These are phyloP conservation scores for Antedon mediterranea DNA, from an alignment of 53 echinoderm and acorn worm genomes.

Conservation along the genomic window DNA sequence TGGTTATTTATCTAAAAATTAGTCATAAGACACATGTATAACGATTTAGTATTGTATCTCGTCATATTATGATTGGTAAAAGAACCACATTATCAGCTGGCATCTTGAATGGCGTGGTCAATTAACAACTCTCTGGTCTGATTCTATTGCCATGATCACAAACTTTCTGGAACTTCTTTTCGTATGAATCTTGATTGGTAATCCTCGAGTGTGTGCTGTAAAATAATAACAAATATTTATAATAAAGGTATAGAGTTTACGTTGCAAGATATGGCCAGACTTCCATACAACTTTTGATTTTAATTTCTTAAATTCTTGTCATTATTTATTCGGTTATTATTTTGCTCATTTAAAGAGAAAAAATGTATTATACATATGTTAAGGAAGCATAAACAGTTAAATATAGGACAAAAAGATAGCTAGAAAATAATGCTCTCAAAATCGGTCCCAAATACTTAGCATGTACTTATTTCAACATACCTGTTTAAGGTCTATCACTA, in stretches of 20 bases:
- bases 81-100: too few relatives aligned
- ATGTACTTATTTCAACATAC: conserved; percentile 20
- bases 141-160: not conserved
- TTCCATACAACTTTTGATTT: too few relatives aligned
- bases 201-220: conserved; percentile 71
- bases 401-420: not conserved
- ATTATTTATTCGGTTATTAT: not conserved
- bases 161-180: conserved; percentile 61
- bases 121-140: too few relatives aligned
- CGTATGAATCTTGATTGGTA: conserved; percentile 54
- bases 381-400: not conserved
- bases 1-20: too few relatives aligned
- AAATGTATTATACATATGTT: not conserved
- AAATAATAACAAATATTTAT: conserved; percentile 10
- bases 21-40: too few relatives aligned
- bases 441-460: too few relatives aligned
- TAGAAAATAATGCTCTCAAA: not conserved
- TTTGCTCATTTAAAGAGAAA: not conserved
- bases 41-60: too few relatives aligned
- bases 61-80: too few relatives aligned
- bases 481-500: conserved; percentile 41
- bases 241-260: not conserved
- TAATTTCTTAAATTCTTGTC: not conserved
- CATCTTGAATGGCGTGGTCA: too few relatives aligned
- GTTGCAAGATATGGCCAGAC: not conserved